These are phyloP conservation scores for Polymixis lichenea DNA, from an alignment of 2,888 invertebrate species.

Conservation along the genomic window DNA sequence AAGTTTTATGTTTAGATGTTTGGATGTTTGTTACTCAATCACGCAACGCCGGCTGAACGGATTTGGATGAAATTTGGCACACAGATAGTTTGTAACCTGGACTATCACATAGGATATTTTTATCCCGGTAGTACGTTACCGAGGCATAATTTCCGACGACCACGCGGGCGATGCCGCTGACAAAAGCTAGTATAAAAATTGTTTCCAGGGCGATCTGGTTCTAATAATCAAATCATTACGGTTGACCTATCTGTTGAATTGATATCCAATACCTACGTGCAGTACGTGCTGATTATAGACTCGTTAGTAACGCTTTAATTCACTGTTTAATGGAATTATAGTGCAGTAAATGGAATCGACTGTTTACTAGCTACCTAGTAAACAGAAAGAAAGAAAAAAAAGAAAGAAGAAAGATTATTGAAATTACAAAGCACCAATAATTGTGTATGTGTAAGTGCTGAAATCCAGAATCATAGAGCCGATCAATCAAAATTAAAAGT, in stretches of 20 bases:
- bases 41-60: too few species aligned
- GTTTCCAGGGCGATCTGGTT: background rate
- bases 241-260: background rate
- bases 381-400: too few species aligned
- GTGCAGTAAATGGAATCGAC: background rate
- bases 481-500: background rate
- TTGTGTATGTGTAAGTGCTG: background rate
- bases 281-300: conserved; percentile 6
- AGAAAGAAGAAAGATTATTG: too few species aligned
- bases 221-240: background rate
- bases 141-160: too few species aligned
- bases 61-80: too few species aligned
- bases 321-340: conserved; percentile 18
- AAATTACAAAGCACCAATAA: background rate
- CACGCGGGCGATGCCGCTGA: too few species aligned
- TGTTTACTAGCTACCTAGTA: too few species aligned
- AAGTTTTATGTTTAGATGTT: too few species aligned
- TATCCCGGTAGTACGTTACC: too few species aligned
- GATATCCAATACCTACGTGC: background rate
- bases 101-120: too few species aligned
- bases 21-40: too few species aligned
- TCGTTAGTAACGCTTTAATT: conserved; percentile 6
- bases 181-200: background rate
- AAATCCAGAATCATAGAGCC: background rate
- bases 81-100: too few species aligned